phyloP scores from a whole-genome alignment of 2,113 vertebrate species.

The Phocoena phocoena region DNA sequence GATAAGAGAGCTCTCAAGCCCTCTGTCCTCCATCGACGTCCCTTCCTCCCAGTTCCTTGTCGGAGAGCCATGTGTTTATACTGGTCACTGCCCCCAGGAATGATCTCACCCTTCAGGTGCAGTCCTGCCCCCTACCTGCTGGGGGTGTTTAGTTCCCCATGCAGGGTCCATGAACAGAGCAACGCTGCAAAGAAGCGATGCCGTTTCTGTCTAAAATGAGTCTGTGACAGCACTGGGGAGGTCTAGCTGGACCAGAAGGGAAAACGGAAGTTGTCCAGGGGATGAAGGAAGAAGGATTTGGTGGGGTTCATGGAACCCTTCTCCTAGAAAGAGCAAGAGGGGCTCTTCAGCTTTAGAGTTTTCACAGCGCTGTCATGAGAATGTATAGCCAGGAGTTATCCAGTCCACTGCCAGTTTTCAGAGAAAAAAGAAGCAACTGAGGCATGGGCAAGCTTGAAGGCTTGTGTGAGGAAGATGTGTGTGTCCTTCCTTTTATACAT shows the following conservation, averaged over 20 bases:
- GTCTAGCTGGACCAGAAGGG: background rate
- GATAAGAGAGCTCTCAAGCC: background rate
- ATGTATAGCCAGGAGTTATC: background rate
- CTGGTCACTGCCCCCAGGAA: background rate
- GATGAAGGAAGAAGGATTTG: background rate
- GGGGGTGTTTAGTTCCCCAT: fast-evolving
- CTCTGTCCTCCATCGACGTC: background rate
- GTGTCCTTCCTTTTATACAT: background rate
- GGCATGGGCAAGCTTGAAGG: background rate
- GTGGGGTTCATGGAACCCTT: too few relatives aligned
- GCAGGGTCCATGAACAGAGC: background rate
- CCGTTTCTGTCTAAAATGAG: background rate
- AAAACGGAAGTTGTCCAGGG: background rate
- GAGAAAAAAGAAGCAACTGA: background rate
- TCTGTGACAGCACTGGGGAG: background rate
- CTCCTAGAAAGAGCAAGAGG: fast-evolving
- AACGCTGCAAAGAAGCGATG: too few relatives aligned
- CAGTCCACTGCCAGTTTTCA: background rate
- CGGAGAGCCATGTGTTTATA: background rate
- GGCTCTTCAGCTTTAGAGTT: too few relatives aligned
- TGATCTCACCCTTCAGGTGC: background rate
- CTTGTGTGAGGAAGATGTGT: background rate
- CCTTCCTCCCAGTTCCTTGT: background rate
- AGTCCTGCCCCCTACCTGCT: background rate
- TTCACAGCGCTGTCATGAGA: background rate